These are phyloP conservation scores for Amphiura filiformis DNA, from an alignment of 35 echinoderm and acorn worm species.

Conservation along the genomic window DNA sequence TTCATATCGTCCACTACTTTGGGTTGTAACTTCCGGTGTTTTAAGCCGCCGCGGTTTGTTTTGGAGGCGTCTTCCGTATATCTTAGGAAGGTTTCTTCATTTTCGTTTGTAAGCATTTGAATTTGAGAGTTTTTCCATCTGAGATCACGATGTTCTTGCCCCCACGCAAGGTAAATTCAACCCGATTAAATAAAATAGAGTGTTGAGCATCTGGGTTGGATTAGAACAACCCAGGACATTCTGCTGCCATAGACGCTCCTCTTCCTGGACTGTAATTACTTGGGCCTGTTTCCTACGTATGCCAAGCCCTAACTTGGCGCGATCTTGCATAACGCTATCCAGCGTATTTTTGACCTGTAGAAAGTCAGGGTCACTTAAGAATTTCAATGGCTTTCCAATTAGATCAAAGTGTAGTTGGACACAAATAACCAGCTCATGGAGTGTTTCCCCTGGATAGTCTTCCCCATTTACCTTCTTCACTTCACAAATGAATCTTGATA, in stretches of 20 bases:
- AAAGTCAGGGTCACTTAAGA: background rate
- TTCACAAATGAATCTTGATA: slow-evolving; percentile 14
- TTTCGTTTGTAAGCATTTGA: background rate
- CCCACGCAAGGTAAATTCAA: slow-evolving; percentile 33
- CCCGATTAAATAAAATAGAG: slow-evolving; percentile 6
- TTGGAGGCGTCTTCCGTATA: slow-evolving; percentile 14
- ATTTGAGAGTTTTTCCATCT: slow-evolving; percentile 17
- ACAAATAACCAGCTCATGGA: slow-evolving; percentile 18
- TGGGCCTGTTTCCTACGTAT: slow-evolving; percentile 20
- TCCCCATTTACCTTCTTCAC: slow-evolving; percentile 25
- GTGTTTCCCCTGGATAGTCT: background rate
- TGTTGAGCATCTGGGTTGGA: slow-evolving; percentile 9
- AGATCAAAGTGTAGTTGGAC: slow-evolving; percentile 9
- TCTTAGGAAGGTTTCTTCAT: slow-evolving; percentile 2
- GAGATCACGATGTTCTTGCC: slow-evolving; percentile 29
- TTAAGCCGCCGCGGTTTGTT: background rate
- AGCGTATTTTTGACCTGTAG: slow-evolving; percentile 12
- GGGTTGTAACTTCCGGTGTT: background rate
- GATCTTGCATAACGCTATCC: slow-evolving; percentile 15
- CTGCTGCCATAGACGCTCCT: slow-evolving; percentile 9
- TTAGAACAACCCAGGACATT: background rate
- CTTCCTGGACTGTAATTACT: slow-evolving; percentile 10
- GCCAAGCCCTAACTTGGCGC: background rate
- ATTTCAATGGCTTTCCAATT: background rate
- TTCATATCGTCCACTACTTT: background rate